A percentile compares a stretch with the other conserved stretches of the same genome.
Evolutionary conservation across 2,888 invertebrate genomes (phyloP).

Genomic region (Cataglyphis altisquamis): DNA sequence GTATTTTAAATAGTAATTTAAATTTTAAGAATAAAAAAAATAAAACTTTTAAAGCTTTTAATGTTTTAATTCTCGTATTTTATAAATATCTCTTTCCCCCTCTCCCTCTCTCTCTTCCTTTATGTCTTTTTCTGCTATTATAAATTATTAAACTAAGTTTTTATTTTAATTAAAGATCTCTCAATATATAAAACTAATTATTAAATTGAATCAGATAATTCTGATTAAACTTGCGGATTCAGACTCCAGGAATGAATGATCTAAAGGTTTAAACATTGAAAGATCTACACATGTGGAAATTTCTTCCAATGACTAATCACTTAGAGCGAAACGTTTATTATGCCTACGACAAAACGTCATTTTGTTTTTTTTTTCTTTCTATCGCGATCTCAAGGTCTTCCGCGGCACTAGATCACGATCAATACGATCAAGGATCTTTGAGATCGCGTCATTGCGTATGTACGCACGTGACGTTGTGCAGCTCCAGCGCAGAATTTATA

Average conservation of each 20-base stretch:
- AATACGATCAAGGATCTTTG: slow-evolving; percentile 36
- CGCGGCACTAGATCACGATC: slow-evolving; percentile 62
- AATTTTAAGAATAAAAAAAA: background rate
- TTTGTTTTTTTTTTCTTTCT: slow-evolving; percentile 42
- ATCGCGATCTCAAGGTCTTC: slow-evolving; percentile 59
- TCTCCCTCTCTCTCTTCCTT: too few relatives aligned
- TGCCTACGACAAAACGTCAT: slow-evolving; percentile 58
- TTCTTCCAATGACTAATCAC: slow-evolving; percentile 74
- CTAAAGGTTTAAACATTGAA: slow-evolving; percentile 42
- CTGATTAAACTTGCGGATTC: slow-evolving; percentile 44
- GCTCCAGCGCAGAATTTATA: slow-evolving; percentile 43
- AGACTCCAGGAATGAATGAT: slow-evolving; percentile 44
- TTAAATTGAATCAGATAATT: slow-evolving; percentile 15
- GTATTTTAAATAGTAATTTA: background rate
- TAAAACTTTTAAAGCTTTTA: background rate
- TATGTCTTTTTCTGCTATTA: background rate
- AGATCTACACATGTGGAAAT: slow-evolving; percentile 68
- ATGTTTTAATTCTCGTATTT: background rate
- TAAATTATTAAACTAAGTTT: background rate
- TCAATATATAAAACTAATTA: background rate
- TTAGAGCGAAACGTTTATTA: slow-evolving; percentile 72
- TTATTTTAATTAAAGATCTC: slow-evolving; percentile 9
- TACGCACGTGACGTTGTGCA: slow-evolving; percentile 31
- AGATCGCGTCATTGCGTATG: slow-evolving; percentile 56
- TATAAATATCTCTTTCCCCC: too few relatives aligned